Evolutionary conservation across 2,888 invertebrate genomes (phyloP), one percentile per base, ranked within the genome.

Genomic region (Apamea monoglypha): DNA sequence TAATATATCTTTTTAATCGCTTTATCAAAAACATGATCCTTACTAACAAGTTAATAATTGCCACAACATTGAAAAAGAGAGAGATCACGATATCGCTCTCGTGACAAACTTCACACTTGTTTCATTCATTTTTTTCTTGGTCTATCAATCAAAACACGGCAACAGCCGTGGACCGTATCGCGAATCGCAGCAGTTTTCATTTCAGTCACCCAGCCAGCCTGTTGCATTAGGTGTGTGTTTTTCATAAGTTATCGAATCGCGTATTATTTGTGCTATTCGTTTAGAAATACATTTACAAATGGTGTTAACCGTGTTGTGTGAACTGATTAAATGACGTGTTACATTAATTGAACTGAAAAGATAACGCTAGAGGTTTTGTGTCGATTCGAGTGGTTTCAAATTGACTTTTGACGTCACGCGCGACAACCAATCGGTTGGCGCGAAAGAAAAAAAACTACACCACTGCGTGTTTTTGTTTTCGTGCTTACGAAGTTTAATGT

Each of bases 321-420:
- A 92, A 93, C 91, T 91, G 81, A 87, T 85, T 80, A 88, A 88
- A 88, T 88, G 85, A 85, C 88, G 88, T 83, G 87, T 67, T 79
- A 76, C 29, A 77, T 87, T 88, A 89, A 82, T 84, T 89, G 85
- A 86, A 90, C 86, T 86, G 63, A 86, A 86, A 86, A 89, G 80
- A 83, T 83, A 83, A 80, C 81, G 59, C 69, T 78, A 89, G 88
- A 93, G 92, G 92, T 82, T 88, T 88, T 89, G 93, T 94, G 94
- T 93, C 91, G 91, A 93, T 91, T 94, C 90, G 92, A 96, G 95
- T 95, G 93, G 92, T 93, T 92, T 93, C 91, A 93, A 94, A 94
- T 95, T 95, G 93, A 95, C 95, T 95, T 93, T 95, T 95, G 96
- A 97, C 96, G 96, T 96, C 96, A 96, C 94, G 78, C 85, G 89